A percentile compares a stretch with the other conserved stretches of the same genome.
Evolutionary conservation across 1,140 invertebrate genomes (phyloP).

Genomic region (Lepidurus couesii): DNA sequence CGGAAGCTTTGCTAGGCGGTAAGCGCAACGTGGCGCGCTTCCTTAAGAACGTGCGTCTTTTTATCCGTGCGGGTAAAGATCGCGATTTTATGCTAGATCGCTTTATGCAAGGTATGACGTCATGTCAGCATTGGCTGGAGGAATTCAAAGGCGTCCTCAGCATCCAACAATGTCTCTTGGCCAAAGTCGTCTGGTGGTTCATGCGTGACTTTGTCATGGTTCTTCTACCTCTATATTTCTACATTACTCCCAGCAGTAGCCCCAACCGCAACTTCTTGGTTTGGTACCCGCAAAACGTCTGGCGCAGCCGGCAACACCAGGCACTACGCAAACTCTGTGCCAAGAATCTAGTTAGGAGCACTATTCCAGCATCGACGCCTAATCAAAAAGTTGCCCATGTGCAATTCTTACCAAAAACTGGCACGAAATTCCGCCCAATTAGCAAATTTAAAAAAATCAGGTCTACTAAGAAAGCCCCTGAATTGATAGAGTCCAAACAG

Average conservation of each 20-base stretch:
- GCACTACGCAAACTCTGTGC: background rate
- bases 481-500: background rate
- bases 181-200: background rate
- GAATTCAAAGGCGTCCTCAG: background rate
- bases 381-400: background rate
- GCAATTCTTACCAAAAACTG: background rate
- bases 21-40: background rate
- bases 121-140: background rate
- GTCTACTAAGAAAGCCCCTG: background rate
- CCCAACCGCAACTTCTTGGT: background rate
- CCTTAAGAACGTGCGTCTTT: background rate
- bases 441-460: background rate
- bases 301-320: background rate
- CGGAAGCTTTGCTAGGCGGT: background rate
- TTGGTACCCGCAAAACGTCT: background rate
- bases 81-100: background rate
- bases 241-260: background rate
- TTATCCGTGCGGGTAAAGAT: background rate
- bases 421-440: background rate
- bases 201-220: background rate
- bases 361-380: background rate
- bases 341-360: background rate
- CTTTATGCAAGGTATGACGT: background rate
- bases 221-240: background rate
- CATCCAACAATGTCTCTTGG: background rate